Evolutionary conservation across 2,113 vertebrate genomes (phyloP), one percentile per base, ranked within the genome.

Genomic region (Bubo bubo): DNA sequence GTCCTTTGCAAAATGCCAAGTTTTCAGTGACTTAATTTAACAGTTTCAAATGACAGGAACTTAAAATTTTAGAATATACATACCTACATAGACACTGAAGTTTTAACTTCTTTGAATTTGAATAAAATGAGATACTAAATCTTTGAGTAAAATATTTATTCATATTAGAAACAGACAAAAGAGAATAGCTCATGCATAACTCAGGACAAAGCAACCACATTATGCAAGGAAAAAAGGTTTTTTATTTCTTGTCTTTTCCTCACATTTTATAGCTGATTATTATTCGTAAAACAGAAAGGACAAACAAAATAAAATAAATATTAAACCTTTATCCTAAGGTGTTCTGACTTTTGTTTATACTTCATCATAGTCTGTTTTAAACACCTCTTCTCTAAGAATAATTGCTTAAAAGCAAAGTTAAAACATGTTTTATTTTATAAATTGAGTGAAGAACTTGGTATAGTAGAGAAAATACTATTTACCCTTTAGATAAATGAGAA

Each of bases 301-400:
- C 27, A 88, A 97, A 90, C 66, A 87, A 90, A 94, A 79, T 77
- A 93, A 95, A 92, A 77, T 67, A 89, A 93, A 89, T 50, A 76
- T 71, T 92, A 80, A 81, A 83, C 86, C 43, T 59, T 84, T 90
- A 37, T 89, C 27, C 59, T 85, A 72, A 17, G 22, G 13, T 88
- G 14, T 70, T 91, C 34, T 66, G 71, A 76, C 45, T 94, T 88
- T 90, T 92, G 14, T 91, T 94, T 95, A 37, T 82, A 41, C 27
- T 85, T 81, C 27, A 76, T 19, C 10, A 26, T 49, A 80, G 45
- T 67, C 26, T 49, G 35, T 35, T 95, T 97, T 76, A 93, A 96
- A 90, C 12, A 86, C 1, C 16, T 85, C 15, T 37, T 85, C 47
- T 66, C 26, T 52, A 74, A 84, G 45, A 74, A 73, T 62, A 83